These are phyloP conservation scores for Selenia dentaria DNA, from an alignment of 2,888 invertebrate species.

Conservation along the genomic window DNA sequence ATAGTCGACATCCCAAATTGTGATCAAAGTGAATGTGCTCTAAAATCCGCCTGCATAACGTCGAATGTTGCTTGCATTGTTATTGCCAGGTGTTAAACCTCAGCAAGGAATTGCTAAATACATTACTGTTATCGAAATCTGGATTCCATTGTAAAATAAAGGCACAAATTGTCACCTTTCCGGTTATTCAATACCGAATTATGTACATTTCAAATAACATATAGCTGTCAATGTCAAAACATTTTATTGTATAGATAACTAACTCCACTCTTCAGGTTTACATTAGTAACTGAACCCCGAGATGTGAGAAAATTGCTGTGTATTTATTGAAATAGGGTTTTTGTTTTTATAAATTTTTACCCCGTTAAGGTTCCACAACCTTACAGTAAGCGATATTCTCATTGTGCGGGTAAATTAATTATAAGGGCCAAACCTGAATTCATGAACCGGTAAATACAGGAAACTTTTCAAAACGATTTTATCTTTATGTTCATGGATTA, in stretches of 20 bases:
- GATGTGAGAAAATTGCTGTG: slow-evolving; percentile 22
- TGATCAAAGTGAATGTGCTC: slow-evolving; percentile 17
- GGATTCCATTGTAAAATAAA: slow-evolving; percentile 1
- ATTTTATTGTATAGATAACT: slow-evolving; percentile 9
- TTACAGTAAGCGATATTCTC: slow-evolving; percentile 26
- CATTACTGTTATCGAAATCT: too few species aligned
- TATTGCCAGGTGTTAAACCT: not conserved
- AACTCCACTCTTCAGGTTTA: slow-evolving; percentile 22
- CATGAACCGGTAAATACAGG: slow-evolving; percentile 18
- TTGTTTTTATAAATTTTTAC: slow-evolving; percentile 6
- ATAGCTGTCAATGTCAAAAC: slow-evolving; percentile 12
- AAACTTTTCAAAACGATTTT: not conserved
- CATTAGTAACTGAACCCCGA: slow-evolving; percentile 2
- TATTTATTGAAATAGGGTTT: slow-evolving; percentile 15
- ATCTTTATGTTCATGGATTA: slow-evolving; percentile 11
- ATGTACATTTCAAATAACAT: slow-evolving; percentile 18
- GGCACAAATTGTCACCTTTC: not conserved
- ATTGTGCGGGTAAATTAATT: slow-evolving; percentile 15
- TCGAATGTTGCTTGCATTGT: slow-evolving; percentile 15
- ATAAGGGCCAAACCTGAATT: slow-evolving; percentile 17
- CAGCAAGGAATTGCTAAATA: too few species aligned
- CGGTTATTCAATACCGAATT: slow-evolving; percentile 1
- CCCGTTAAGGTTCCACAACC: slow-evolving; percentile 1
- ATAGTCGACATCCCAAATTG: slow-evolving; percentile 4
- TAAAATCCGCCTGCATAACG: slow-evolving; percentile 7